Evolutionary conservation across 2,888 invertebrate genomes (phyloP).

Genomic region (Chloromyia formosa): DNA sequence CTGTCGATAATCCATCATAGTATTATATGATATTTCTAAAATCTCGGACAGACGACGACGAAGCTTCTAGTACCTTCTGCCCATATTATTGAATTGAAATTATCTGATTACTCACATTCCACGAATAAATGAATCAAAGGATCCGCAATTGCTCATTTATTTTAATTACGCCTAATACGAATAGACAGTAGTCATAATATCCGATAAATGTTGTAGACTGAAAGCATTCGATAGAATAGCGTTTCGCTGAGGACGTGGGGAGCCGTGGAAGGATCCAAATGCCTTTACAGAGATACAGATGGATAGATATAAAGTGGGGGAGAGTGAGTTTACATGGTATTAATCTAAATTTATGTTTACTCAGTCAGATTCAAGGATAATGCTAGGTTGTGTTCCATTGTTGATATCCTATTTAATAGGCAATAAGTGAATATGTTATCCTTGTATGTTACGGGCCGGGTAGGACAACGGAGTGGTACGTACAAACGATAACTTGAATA

Average conservation of each 20-base stretch:
- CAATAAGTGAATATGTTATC: conserved; percentile 8
- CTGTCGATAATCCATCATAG: conserved; percentile 21
- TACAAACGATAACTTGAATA: no score
- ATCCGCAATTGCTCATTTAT: conserved; percentile 32
- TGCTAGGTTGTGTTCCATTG: conserved; percentile 3
- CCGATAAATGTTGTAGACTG: background rate
- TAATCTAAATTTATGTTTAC: conserved; percentile 31
- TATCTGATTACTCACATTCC: background rate
- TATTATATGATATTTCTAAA: conserved; percentile 15
- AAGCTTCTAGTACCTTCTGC: no score
- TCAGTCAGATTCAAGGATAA: conserved; percentile 29
- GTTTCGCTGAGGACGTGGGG: background rate
- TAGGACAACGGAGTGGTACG: no score
- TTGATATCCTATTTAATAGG: conserved; percentile 10
- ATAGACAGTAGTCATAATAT: conserved; percentile 37
- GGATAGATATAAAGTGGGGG: background rate
- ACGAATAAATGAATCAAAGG: background rate
- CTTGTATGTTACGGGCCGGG: background rate
- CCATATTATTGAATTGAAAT: background rate
- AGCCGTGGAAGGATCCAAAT: background rate
- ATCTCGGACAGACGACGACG: background rate
- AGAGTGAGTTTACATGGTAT: background rate
- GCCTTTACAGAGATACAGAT: background rate
- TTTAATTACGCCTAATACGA: conserved; percentile 39
- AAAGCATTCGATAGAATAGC: conserved; percentile 8